Evolutionary conservation across 2,113 vertebrate species (phyloP).

Genomic region (Chunga burmeisteri): DNA sequence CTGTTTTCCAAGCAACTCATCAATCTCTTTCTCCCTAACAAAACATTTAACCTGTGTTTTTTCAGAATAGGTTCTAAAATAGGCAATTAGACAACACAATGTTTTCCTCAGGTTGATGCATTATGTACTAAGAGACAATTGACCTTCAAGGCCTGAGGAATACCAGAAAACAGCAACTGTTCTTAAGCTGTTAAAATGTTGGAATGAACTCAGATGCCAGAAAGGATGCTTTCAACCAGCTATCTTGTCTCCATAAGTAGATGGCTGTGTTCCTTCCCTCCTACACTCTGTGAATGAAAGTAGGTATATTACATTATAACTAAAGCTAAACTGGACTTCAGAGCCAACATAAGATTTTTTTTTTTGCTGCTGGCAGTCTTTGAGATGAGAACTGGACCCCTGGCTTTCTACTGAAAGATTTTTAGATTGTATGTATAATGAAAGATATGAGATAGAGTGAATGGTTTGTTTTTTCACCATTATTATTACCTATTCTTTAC

Average conservation of each 20-base stretch:
- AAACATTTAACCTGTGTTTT: conserved; percentile 51
- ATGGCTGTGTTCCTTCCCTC: neutral
- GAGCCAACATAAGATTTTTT: neutral
- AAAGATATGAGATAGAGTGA: neutral
- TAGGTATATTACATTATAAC: neutral
- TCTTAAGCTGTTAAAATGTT: conserved; percentile 8
- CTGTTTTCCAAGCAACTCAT: conserved; percentile 7
- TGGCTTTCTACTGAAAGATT: neutral
- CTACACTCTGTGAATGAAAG: neutral
- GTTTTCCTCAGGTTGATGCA: conserved; percentile 10
- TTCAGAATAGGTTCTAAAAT: conserved; percentile 4
- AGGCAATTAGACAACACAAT: neutral
- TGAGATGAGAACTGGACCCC: neutral
- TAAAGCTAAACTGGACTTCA: neutral
- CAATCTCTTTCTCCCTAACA: conserved; percentile 17
- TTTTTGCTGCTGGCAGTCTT: neutral
- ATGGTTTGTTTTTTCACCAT: neutral
- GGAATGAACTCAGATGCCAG: neutral
- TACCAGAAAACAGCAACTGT: neutral
- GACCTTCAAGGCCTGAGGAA: conserved; percentile 18
- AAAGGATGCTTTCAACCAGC: neutral
- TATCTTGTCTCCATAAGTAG: neutral
- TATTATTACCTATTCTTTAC: neutral
- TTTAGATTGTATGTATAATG: neutral
- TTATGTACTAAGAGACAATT: conserved; percentile 18